Evolutionary conservation across 2,888 invertebrate genomes (phyloP), one percentile per base, ranked within the genome.

Genomic region (Andrena trimmerana): DNA sequence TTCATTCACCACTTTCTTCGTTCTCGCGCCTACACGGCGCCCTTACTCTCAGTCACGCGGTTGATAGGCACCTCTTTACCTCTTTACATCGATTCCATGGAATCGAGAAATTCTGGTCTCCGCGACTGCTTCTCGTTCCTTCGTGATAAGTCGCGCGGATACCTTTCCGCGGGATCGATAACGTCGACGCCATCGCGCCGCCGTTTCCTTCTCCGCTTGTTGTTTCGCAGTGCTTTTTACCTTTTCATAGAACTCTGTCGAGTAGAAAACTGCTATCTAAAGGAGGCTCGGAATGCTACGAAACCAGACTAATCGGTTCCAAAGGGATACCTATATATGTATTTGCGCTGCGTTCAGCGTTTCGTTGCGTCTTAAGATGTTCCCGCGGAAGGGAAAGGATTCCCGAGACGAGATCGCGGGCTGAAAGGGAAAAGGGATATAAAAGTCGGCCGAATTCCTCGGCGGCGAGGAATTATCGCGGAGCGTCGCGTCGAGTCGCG

Each of bases 401-500:
- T 29, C 54, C 33, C 65, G 67, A 24, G 67, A 60, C 33, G 62
- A 67, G 78, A 36, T 72, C 67, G 50, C 54, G 33, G 36, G 20
- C 24, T n/a, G 10, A 31, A 13, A 27, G 33, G n/a, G 16, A 8
- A 71, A 75, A 72, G 33, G 33, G 54, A 54, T 59, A 75, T 69
- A 84, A 79, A 75, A 69, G 54, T 67, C 76, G 86, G 52, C 31
- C 78, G 77, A 81, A 84, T 86, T 77, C 84, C 86, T 54, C 59
- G 31, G 50, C 42, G 62, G 60, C n/a, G 52, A 69, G 72, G 68
- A 81, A 83, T 83, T 83, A 86, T 83, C 86, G 83, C 63, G 81
- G 4, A 5, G 24, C 20, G 54, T 52, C 42, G 36, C 10, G 36
- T 31, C 6, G 6, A 31, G 2, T 57, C 65, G 68, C 20, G 54